Evolutionary conservation across 2,888 invertebrate species (phyloP).

Genomic region (Trilocha varians): DNA sequence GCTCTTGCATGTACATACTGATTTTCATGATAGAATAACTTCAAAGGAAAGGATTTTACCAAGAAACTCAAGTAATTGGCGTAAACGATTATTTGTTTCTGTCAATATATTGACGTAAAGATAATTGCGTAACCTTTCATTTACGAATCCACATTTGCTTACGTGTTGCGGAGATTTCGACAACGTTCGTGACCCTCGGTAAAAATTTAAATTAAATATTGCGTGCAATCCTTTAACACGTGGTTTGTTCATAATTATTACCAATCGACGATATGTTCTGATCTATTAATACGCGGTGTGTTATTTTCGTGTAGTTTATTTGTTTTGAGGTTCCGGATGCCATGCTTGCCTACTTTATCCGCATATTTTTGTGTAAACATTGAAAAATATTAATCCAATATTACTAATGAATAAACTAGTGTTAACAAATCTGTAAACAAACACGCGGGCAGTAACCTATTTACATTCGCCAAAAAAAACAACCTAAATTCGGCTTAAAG

Average conservation of each 20-base stretch:
- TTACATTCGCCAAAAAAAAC: slow-evolving; percentile 12
- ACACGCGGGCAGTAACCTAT: slow-evolving; percentile 42
- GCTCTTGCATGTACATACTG: slow-evolving; percentile 12
- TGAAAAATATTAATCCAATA: no score
- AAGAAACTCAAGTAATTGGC: not conserved
- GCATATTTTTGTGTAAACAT: no score
- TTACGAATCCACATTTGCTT: slow-evolving; percentile 64
- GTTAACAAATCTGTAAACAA: slow-evolving; percentile 27
- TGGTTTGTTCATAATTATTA: not conserved
- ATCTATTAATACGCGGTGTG: not conserved
- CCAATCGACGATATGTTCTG: not conserved
- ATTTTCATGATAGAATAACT: not conserved
- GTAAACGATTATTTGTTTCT: slow-evolving; percentile 9
- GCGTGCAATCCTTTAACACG: not conserved
- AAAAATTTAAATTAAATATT: slow-evolving; percentile 11
- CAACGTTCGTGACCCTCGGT: slow-evolving; percentile 61
- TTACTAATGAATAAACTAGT: slow-evolving; percentile 13
- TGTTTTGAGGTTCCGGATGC: not conserved
- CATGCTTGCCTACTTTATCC: not conserved
- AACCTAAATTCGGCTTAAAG: slow-evolving; percentile 16
- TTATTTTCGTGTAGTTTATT: not conserved
- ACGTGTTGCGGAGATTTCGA: slow-evolving; percentile 70
- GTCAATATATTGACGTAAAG: slow-evolving; percentile 34
- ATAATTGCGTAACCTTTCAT: slow-evolving; percentile 70
- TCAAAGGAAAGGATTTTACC: not conserved